These are phyloP conservation scores for Phengaris alcon DNA, from an alignment of 2,888 invertebrate genomes.

Conservation along the genomic window DNA sequence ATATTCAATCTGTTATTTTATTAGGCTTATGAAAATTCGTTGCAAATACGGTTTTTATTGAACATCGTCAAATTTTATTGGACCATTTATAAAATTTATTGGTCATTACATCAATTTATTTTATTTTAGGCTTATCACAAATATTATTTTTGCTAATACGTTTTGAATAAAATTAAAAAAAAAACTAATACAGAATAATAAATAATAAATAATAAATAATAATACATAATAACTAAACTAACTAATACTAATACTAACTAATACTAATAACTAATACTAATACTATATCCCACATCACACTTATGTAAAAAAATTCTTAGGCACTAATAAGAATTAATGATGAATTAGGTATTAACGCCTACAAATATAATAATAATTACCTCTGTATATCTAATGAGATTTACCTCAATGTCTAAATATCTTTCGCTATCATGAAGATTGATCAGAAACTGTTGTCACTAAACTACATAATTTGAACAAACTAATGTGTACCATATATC, in stretches of 20 bases:
- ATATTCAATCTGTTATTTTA: constrained; percentile 17
- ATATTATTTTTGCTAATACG: no score
- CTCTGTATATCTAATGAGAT: not conserved
- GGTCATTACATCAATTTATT: constrained; percentile 24
- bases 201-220: no score
- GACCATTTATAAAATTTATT: constrained; percentile 22
- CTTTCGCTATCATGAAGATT: constrained; percentile 30
- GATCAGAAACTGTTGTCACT: constrained; percentile 28
- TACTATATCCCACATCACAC: no score
- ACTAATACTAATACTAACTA: no score
- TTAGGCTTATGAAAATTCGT: constrained; percentile 21
- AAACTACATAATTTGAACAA: not conserved
- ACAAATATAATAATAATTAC: not conserved
- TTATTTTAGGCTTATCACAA: not conserved
- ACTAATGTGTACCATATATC: constrained; percentile 4
- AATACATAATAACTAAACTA: no score
- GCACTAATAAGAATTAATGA: no score
- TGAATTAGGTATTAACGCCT: not conserved
- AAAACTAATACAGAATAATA: no score
- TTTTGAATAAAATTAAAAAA: no score
- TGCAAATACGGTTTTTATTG: constrained; percentile 12
- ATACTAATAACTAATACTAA: no score
- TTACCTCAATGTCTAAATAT: constrained; percentile 29
- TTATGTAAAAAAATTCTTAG: no score
- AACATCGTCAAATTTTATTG: constrained; percentile 26